Evolutionary conservation across 92 coral and sea anemone species (phyloP), one percentile per base, ranked within the genome.

Genomic region (Parazoanthus atlanticus): DNA sequence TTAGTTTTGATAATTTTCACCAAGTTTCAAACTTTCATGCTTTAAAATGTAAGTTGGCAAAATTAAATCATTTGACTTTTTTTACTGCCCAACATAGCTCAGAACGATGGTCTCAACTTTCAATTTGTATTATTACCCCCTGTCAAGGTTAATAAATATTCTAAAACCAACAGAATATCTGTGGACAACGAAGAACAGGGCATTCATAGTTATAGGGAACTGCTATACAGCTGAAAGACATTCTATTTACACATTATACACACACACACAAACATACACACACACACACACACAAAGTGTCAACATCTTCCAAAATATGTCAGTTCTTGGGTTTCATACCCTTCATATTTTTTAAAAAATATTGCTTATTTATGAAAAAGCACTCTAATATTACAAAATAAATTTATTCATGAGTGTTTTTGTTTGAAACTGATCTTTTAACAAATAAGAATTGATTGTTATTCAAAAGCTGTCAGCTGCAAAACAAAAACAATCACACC

Each of bases 401-500:
- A 61, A 61, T 3, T 2, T 19, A 78, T 78, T 78, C 41, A 26
- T 78, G 65, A 38, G 32, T 78, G 65, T 32, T 10, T 78, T 3
- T 78, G 9, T 38, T 21, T 25, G 8, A n/a, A 80, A 30, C 31
- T 58, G 28, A 31, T 80, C 16, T 23, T 19, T 80, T 36, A 6
- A 54, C 71, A 80, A 29, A 23, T 80, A 30, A 23, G 58, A 80
- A 80, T 54, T 28, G 40, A 80, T 56, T 56, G 46, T 31, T 31
- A 52, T 80, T 65, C 56, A 52, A 80, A 56, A 17, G 67, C 46
- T 56, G 38, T 28, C 83, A 79, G 41, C 84, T 29, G 25, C 58
- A 56, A 54, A 54, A 80, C 56, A 30, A 52, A 13, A 80, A 31
- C 36, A 54, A n/a, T 52, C 23, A 6, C 46, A 30, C 25, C 69